These are phyloP conservation scores for Rattus norvegicus DNA, from an alignment of 2,113 vertebrate genomes.

Conservation along the genomic window DNA sequence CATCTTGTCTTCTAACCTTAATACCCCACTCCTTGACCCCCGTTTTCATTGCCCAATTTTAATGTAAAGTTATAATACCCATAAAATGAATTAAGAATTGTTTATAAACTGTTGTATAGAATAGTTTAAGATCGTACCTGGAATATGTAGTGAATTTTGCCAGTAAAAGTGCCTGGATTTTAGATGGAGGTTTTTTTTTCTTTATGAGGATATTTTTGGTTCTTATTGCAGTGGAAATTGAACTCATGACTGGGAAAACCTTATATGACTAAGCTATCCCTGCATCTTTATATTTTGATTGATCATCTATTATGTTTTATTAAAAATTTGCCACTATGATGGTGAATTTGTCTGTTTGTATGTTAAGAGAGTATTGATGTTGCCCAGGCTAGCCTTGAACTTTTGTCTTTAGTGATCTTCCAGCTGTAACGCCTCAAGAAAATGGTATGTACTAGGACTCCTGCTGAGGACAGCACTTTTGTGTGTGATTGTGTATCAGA, in stretches of 20 bases:
- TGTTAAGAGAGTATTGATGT: neutral
- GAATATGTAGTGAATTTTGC: conserved; percentile 2
- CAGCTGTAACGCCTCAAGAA: neutral
- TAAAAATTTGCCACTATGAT: neutral
- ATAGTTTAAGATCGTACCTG: neutral
- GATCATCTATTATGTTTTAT: neutral
- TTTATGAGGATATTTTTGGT: neutral
- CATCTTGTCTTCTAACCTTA: neutral
- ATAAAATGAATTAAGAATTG: neutral
- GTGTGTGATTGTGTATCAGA: neutral
- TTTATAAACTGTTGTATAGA: neutral
- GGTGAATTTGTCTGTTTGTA: neutral
- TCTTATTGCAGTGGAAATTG: neutral
- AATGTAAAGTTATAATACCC: neutral
- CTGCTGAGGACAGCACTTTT: neutral
- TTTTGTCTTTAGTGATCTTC: neutral
- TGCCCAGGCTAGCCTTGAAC: neutral
- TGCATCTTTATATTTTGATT: neutral
- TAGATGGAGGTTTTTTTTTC: conserved; percentile 14
- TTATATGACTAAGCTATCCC: neutral
- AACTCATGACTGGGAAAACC: neutral
- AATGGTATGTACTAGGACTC: neutral
- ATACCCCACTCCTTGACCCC: neutral
- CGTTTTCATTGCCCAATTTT: neutral
- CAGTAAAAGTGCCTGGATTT: neutral